Evolutionary conservation across 2,113 vertebrate genomes (phyloP).

Genomic region (Oncorhynchus masou): DNA sequence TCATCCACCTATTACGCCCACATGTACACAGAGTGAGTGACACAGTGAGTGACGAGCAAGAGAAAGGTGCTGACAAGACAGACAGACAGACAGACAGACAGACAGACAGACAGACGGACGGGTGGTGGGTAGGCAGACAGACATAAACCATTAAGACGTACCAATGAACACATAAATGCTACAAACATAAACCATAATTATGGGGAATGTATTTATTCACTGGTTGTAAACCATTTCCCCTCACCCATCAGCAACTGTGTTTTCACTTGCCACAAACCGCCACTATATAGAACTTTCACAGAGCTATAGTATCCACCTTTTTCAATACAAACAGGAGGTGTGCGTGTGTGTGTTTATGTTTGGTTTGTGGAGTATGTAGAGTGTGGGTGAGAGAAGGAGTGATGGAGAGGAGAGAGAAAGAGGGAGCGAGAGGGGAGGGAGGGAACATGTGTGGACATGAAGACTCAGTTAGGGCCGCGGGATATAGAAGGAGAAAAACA

Average conservation of each 20-base stretch:
- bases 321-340: constrained; percentile 25
- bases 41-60: not conserved
- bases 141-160: not conserved
- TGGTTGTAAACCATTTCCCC: constrained; percentile 44
- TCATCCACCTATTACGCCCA: constrained; percentile 36
- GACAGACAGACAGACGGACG: not conserved
- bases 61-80: not conserved
- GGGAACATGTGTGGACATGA: constrained; percentile 65
- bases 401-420: not conserved
- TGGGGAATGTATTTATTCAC: constrained; percentile 32
- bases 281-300: constrained; percentile 40
- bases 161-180: not conserved
- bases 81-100: not conserved
- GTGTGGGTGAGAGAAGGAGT: constrained; percentile 9
- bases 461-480: constrained; percentile 45
- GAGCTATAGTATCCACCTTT: not conserved
- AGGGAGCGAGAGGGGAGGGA: not conserved
- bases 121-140: not conserved
- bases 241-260: constrained; percentile 45
- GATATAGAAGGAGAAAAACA: constrained; percentile 70
- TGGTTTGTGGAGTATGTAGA: not conserved
- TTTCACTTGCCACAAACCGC: constrained; percentile 42
- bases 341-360: constrained; percentile 8
- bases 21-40: not conserved
- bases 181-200: constrained; percentile 23